phyloP scores from a whole-genome alignment of 1,140 invertebrate species.

The Cepaea nemoralis region DNA sequence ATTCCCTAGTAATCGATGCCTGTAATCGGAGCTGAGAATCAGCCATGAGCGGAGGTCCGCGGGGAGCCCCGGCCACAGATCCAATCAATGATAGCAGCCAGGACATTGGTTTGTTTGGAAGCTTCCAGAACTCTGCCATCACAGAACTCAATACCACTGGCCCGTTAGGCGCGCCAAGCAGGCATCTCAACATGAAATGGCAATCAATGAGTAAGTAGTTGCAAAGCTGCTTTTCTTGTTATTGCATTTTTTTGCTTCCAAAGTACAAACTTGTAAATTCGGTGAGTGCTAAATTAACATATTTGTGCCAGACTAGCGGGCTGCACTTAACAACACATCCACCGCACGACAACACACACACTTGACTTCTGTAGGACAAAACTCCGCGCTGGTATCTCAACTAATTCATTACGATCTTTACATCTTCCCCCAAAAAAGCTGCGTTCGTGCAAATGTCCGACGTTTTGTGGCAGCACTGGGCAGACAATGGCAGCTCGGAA shows the following conservation, averaged over 20 bases:
- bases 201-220: constrained; percentile 28
- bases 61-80: constrained; percentile 21
- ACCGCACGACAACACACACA: not conserved
- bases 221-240: not conserved
- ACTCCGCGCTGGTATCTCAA: not conserved
- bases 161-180: not conserved
- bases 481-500: not conserved
- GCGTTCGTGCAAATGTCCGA: not conserved
- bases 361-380: not conserved
- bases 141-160: not conserved
- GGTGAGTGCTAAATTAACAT: not conserved
- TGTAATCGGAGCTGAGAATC: constrained; percentile 32
- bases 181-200: constrained; percentile 22
- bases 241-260: not conserved
- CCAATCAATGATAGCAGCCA: constrained; percentile 29
- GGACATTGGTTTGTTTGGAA: constrained; percentile 4
- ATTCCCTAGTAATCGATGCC: constrained; percentile 38
- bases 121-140: not conserved
- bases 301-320: not conserved
- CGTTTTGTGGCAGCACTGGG: not conserved
- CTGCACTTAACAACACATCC: not conserved
- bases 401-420: not conserved
- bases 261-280: not conserved
- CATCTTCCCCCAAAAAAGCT: not conserved
- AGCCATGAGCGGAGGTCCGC: constrained; percentile 23